Evolutionary conservation across 1,140 invertebrate species (phyloP).

Genomic region (Ostrea denselamellosa): DNA sequence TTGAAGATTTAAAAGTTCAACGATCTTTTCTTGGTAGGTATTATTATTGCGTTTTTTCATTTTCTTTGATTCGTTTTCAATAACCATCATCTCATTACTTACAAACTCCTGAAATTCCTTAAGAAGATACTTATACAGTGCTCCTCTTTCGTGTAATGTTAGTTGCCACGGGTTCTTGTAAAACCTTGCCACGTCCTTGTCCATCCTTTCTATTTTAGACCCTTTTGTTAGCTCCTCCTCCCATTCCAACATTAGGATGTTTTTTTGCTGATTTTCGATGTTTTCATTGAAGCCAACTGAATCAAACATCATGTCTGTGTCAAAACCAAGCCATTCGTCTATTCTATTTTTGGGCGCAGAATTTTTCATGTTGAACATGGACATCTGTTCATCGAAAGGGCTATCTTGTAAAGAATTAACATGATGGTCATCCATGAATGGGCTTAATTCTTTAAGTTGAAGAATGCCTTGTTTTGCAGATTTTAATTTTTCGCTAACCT

Average conservation of each 20-base stretch:
- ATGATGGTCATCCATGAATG: slow-evolving; percentile 26
- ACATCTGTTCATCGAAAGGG: not conserved
- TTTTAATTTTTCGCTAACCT: slow-evolving; percentile 59
- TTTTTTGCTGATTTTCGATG: not conserved
- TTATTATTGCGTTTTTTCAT: not conserved
- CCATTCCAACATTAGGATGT: slow-evolving; percentile 3
- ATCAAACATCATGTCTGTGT: not conserved
- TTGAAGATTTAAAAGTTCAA: not conserved
- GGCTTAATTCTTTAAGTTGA: slow-evolving; percentile 52
- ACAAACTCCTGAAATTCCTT: not conserved
- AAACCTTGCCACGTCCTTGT: not conserved
- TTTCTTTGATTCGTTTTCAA: slow-evolving; percentile 2
- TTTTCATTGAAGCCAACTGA: not conserved
- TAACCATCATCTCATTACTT: not conserved
- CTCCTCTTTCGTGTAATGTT: not conserved
- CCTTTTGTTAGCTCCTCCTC: not conserved
- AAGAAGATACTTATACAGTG: slow-evolving; percentile 31
- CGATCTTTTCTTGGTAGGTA: not conserved
- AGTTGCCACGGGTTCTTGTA: slow-evolving; percentile 10
- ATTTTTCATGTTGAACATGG: not conserved
- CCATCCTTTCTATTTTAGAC: not conserved
- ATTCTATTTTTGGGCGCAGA: not conserved
- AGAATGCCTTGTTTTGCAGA: slow-evolving; percentile 60
- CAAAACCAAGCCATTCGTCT: slow-evolving; percentile 34
- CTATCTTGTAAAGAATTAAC: not conserved